Base-by-base conservation (phyloP, 2,113 vertebrate genomes). In the Siphamia tubifer region DNA sequence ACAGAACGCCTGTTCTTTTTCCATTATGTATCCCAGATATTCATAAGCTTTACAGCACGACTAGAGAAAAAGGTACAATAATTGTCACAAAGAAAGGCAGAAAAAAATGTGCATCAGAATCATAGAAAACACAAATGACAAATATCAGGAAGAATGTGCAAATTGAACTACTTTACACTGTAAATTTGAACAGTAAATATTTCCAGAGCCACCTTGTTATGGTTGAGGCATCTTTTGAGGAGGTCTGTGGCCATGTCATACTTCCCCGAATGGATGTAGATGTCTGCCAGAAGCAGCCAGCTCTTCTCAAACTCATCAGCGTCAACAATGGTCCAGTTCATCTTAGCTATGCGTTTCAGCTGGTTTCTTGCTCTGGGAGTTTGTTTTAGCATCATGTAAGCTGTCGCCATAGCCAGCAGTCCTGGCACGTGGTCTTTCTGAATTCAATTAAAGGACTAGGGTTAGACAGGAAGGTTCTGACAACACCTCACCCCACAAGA, bases 251-350 rank as follows among this genome's bases (percentile, higher is more conserved):
- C 98, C 94, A 96, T 94, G 90, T 99, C 96, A 0, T 96, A 98
- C 89, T 99, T 99, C 74, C 94, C 95, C 4, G 96, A 98, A 25
- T 99, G 95, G 88, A 99, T 98, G 85, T 99, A 99, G 85, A 98
- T 96, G 85, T 99, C 96, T 24, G 96, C 96, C 83, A 99, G 93
- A 4, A 99, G 93, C 64, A 99, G 90, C 96, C 97, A 98, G 85
- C 96, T 98, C 90, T 98, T 99, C 86, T 99, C 98, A 81, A 98
- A 98, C 67, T 99, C 97, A 23, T 99, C 98, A 1, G 96, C 96
- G 71, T 99, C 98, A 8, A 94, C 64, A 16, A 95, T 90, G 90
- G 94, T 98, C 97, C 98, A 99, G 86, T 86, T 96, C 96, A 99
- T 98, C 88, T 98, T 99, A 35, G 96, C 91, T 81, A 99, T 95